phyloP scores from a whole-genome alignment of 2,888 invertebrate genomes.

The Mycalesis mineus region DNA sequence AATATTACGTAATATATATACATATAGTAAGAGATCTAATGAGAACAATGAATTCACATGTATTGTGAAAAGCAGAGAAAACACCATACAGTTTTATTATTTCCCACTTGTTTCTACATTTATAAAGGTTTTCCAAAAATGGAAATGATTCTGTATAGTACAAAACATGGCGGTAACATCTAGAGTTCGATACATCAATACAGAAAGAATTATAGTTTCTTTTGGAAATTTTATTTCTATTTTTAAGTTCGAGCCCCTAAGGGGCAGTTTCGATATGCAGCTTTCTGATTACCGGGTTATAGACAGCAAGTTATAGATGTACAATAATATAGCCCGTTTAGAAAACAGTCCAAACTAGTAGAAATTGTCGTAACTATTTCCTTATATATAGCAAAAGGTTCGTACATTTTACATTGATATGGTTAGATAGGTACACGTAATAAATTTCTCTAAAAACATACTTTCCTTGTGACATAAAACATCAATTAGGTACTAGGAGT shows the following conservation, averaged over 20 bases:
- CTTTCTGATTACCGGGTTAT: not conserved
- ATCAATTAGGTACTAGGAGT: conserved; percentile 37
- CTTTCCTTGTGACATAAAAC: conserved; percentile 36
- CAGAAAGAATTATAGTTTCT: not conserved
- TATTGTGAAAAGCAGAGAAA: conserved; percentile 9
- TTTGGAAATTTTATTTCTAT: not conserved
- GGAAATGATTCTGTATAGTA: not conserved
- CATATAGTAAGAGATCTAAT: conserved; percentile 33
- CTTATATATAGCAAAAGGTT: conserved; percentile 31
- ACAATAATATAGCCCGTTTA: not conserved
- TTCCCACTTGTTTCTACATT: not conserved
- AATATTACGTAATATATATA: conserved; percentile 9
- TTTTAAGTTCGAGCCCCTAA: not conserved
- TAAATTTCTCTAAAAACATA: conserved; percentile 57
- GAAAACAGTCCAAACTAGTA: conserved; percentile 2
- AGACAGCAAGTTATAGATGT: not conserved
- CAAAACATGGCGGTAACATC: not conserved
- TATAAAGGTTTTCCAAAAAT: not conserved
- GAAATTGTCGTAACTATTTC: conserved; percentile 34
- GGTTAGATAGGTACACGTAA: conserved; percentile 52
- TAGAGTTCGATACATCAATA: too few species aligned
- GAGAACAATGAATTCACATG: conserved; percentile 24
- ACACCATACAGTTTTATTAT: conserved; percentile 2
- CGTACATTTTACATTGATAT: conserved; percentile 51
- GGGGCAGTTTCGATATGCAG: too few species aligned